Percentiles rank a stretch among this genome's conserved stretches.
phyloP scores from a whole-genome alignment of 2,113 vertebrate genomes.

The Phaetusa simplex region DNA sequence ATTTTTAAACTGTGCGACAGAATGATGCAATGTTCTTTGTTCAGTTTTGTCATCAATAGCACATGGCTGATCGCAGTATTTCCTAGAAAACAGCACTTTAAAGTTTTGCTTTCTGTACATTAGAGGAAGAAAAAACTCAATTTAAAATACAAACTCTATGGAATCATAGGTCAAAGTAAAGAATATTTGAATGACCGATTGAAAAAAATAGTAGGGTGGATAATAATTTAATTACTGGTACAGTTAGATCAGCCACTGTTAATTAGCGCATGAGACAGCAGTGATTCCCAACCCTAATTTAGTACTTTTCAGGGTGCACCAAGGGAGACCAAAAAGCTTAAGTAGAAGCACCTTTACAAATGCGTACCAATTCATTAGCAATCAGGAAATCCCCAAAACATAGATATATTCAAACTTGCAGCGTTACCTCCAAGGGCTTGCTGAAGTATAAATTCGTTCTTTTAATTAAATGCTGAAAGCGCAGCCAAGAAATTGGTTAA shows the following conservation, averaged over 20 bases:
- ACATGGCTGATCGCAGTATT: not conserved
- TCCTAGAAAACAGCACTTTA: not conserved
- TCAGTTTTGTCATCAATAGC: not conserved
- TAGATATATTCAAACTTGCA: not conserved
- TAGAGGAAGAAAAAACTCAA: not conserved
- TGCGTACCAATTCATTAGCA: not conserved
- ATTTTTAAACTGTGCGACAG: not conserved
- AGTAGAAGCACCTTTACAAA: not conserved
- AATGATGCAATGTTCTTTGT: not conserved
- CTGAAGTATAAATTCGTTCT: not conserved
- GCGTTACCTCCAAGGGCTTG: not conserved
- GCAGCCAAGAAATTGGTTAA: not conserved
- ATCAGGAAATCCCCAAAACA: not conserved
- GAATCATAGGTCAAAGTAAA: not conserved
- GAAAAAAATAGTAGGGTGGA: not conserved
- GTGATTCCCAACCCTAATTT: not conserved
- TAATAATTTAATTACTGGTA: slow-evolving; percentile 40
- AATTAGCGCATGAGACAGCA: not conserved
- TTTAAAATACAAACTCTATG: not conserved
- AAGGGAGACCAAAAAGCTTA: not conserved
- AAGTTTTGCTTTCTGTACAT: not conserved
- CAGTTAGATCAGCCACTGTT: slow-evolving; percentile 18
- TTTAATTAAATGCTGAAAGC: not conserved
- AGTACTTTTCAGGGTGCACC: not conserved
- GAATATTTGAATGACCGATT: not conserved